Conservation (phyloP, 37 sponge, comb jelly and placozoan species). For the Axinella damicornis region DNA sequence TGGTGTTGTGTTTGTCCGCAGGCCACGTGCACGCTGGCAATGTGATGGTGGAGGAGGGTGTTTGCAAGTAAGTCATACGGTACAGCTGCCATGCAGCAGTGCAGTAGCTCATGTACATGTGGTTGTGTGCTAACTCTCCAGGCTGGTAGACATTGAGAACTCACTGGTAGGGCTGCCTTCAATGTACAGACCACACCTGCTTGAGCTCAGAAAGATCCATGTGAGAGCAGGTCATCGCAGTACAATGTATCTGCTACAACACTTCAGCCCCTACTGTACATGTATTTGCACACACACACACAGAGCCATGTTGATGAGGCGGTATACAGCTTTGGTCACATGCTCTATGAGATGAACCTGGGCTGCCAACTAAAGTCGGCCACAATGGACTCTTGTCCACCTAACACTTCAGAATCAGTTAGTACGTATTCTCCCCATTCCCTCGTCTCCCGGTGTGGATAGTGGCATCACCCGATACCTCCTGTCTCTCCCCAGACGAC, state of each 20-base stretch:
- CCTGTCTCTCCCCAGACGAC: conserved; percentile 5
- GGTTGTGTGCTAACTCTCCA: too few relatives aligned
- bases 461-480: too few relatives aligned
- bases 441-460: neutral
- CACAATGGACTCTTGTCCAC: conserved; percentile 46
- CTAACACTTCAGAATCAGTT: neutral
- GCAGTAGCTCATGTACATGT: too few relatives aligned
- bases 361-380: conserved; percentile 50
- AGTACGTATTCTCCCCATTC: neutral
- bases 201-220: conserved; percentile 66
- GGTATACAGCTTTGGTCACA: conserved; percentile 87
- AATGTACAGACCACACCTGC: conserved; percentile 54
- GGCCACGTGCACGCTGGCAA: conserved; percentile 86
- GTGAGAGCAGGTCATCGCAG: conserved; percentile 13
- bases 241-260: neutral
- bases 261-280: too few relatives aligned
- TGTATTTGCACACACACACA: neutral
- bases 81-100: too few relatives aligned
- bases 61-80: conserved; percentile 57
- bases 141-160: conserved; percentile 83
- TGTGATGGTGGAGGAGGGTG: conserved; percentile 63
- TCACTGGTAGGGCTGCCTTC: conserved; percentile 70
- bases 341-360: conserved; percentile 85
- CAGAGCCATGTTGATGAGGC: conserved; percentile 53
- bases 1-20: neutral